Conservation (phyloP, 2,113 vertebrate species). For the Elgaria multicarinata region DNA sequence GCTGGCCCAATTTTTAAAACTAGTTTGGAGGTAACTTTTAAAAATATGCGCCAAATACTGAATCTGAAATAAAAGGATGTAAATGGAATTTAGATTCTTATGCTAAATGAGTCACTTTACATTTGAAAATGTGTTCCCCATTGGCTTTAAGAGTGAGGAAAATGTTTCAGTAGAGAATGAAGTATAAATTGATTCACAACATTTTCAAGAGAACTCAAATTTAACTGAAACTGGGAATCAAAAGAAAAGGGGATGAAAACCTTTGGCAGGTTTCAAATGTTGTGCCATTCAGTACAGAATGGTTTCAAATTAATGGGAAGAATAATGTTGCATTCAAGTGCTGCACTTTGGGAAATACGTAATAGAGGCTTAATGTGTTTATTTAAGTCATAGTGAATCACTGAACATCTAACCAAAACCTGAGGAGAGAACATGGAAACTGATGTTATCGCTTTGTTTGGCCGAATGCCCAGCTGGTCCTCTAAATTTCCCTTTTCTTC, state of each 20-base stretch:
- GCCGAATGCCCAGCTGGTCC: neutral
- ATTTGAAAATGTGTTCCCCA: conserved; percentile 41
- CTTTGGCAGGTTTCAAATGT: conserved; percentile 63
- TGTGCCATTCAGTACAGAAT: conserved; percentile 59
- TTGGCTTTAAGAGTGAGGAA: conserved; percentile 49
- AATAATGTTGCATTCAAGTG: conserved; percentile 67
- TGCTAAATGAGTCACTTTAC: neutral
- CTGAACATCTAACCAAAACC: conserved; percentile 39
- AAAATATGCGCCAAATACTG: conserved; percentile 26
- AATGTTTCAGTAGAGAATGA: conserved; percentile 42
- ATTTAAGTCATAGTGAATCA: conserved; percentile 41
- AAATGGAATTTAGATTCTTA: conserved; percentile 33
- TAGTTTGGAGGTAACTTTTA: conserved; percentile 46
- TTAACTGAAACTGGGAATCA: conserved; percentile 57
- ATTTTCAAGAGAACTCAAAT: conserved; percentile 41
- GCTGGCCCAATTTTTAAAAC: conserved; percentile 19
- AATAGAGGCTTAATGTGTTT: conserved; percentile 35
- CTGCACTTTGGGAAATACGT: conserved; percentile 25
- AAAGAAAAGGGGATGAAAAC: conserved; percentile 50
- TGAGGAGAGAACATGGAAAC: conserved; percentile 8
- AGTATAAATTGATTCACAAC: conserved; percentile 43
- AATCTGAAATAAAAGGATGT: conserved; percentile 42
- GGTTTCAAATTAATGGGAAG: conserved; percentile 68
- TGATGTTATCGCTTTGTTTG: conserved; percentile 14
- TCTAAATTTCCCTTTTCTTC: neutral